phyloP scores from a whole-genome alignment of 2,888 invertebrate species.

The Papilio gigon region DNA sequence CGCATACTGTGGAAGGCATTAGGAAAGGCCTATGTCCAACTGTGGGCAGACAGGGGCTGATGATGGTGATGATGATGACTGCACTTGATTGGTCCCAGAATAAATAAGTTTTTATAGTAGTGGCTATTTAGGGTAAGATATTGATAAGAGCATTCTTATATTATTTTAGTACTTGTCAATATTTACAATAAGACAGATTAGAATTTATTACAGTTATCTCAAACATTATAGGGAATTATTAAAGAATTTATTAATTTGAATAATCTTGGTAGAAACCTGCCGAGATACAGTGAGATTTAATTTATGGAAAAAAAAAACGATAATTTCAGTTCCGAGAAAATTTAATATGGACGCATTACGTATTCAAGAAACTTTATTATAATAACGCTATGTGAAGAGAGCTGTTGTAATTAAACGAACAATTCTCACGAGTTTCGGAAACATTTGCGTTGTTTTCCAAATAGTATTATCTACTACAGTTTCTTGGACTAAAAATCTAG shows the following conservation, averaged over 20 bases:
- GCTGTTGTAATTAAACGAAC: slow-evolving; percentile 26
- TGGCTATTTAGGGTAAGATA: too few species aligned
- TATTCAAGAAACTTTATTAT: slow-evolving; percentile 37
- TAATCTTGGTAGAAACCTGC: neutral
- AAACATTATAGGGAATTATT: neutral
- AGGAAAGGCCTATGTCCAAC: too few species aligned
- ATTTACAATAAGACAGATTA: too few species aligned
- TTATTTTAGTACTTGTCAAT: too few species aligned
- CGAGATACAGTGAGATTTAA: neutral
- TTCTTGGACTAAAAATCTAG: neutral
- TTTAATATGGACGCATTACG: slow-evolving; percentile 27
- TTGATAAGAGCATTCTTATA: too few species aligned
- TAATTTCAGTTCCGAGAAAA: slow-evolving; percentile 27
- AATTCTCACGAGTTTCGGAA: slow-evolving; percentile 24
- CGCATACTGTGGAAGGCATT: too few species aligned
- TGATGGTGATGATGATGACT: too few species aligned
- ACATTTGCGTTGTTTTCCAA: slow-evolving; percentile 19
- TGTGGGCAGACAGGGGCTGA: too few species aligned
- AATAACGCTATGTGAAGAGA: slow-evolving; percentile 25
- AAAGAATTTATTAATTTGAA: slow-evolving; percentile 3
- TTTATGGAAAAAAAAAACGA: slow-evolving; percentile 24
- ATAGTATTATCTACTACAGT: neutral
- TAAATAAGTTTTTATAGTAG: too few species aligned
- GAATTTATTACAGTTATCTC: too few species aligned
- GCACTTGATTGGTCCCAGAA: too few species aligned